phyloP scores from a whole-genome alignment of 2,797 vertebrate genomes.

The Enteromius afrohamiltoni region DNA sequence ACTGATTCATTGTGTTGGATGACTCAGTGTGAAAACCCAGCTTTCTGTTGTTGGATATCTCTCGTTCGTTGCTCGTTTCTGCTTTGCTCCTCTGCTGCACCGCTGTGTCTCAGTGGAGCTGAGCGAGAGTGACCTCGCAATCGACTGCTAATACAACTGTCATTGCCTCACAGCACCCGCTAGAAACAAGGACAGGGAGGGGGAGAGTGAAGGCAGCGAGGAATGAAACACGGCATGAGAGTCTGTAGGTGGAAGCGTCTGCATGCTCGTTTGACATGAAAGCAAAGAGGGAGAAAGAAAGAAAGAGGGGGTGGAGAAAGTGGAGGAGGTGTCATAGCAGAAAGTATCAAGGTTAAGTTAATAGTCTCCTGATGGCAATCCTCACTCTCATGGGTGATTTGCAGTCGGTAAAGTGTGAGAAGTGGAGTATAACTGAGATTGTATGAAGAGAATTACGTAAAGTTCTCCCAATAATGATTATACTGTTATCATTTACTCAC shows the following conservation, averaged over 20 bases:
- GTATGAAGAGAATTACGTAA: background rate
- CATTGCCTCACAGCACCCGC: constrained; percentile 71
- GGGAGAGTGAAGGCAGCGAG: constrained; percentile 31
- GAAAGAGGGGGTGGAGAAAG: constrained; percentile 14
- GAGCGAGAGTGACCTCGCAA: constrained; percentile 77
- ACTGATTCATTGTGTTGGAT: too few species aligned
- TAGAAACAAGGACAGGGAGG: constrained; percentile 60
- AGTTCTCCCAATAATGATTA: background rate
- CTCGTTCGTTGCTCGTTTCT: constrained; percentile 30
- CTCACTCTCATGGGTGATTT: constrained; percentile 12
- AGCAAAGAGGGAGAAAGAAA: constrained; percentile 11
- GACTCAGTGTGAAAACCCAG: background rate
- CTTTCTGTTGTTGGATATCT: background rate
- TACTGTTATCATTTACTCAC: background rate
- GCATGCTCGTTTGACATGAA: constrained; percentile 21
- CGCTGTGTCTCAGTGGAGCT: constrained; percentile 69
- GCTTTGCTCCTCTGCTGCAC: constrained; percentile 43
- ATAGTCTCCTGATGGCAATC: constrained; percentile 28
- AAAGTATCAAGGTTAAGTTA: constrained; percentile 54
- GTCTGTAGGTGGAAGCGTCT: background rate
- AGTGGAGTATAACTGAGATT: background rate
- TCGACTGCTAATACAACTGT: constrained; percentile 82
- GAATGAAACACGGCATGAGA: constrained; percentile 29
- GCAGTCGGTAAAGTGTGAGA: background rate
- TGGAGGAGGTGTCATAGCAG: constrained; percentile 15